Base-by-base conservation (phyloP, 1,140 invertebrate species). In the Meloidogyne exigua region DNA sequence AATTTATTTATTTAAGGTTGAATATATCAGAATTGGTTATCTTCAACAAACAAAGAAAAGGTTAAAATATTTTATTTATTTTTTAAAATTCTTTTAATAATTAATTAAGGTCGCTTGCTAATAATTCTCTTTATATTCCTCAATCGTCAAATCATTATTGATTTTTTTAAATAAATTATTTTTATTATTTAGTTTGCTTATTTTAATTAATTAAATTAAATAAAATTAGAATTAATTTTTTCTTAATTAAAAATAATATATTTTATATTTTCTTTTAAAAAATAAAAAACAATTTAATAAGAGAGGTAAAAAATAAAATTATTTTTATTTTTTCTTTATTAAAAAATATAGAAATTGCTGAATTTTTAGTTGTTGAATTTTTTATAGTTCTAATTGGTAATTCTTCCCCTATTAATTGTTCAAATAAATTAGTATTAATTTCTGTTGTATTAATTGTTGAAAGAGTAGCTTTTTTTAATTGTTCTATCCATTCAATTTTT, bases 21-120 rank as follows among this genome's bases (percentile, higher is more conserved):
- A 82, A 18, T 84, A 82, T 11, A 82, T 82, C 68, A 79, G 77
- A 66, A 80, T 64, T 15, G 82, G 79, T 11, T 82, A 82, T 57
- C 68, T 69, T 18, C 69, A 72, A 42, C 82, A 80, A 63, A 32
- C 44, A 13, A 82, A 82, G 71, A 73, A 83, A 62, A 84, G 81
- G 62, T 81, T 36, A 57, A 13, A 57, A 57, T 57, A 18, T 15
- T 18, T 49, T 49, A 18, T 2, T 49, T 57, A 44, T 32, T 32
- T 32, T 32, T 32, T 32, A 44, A 15, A 44, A n/a, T n/a, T 7
- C 0, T n/a, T 57, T 5, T n/a, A 5, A n/a, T n/a, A n/a, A n/a
- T 9, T n/a, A 49, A 49, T 57, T n/a, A n/a, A 57, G 49, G 9
- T 57, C 49, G 0, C 49, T 57, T n/a, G 49, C 49, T 57, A 57